Conservation (phyloP, 2,888 invertebrate genomes). For the Nemoura dubitans region DNA sequence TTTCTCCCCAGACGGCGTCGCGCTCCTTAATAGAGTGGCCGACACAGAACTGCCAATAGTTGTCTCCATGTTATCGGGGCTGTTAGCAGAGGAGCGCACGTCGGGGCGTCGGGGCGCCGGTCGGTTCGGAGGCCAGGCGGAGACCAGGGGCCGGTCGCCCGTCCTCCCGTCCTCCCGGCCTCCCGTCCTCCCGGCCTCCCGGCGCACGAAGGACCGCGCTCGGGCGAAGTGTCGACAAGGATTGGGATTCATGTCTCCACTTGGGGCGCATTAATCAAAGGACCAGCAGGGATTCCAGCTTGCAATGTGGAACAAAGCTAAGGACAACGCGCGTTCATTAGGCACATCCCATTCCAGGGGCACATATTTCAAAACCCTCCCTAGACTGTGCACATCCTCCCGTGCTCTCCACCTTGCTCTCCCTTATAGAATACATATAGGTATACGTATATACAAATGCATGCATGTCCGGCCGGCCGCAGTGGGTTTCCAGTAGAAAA, state of each 20-base stretch:
- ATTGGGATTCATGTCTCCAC: constrained; percentile 48
- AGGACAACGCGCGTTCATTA: constrained; percentile 53
- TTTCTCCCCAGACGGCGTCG: constrained; percentile 15
- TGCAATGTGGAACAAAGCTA: constrained; percentile 58
- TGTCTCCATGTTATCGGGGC: constrained; percentile 1
- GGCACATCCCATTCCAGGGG: constrained; percentile 49
- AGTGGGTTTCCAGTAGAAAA: not conserved
- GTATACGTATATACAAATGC: constrained; percentile 4
- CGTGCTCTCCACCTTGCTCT: not conserved
- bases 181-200: too few relatives aligned
- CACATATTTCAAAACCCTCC: constrained; percentile 40
- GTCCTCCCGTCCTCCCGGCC: too few relatives aligned
- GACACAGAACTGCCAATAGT: constrained; percentile 22
- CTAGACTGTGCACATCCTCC: constrained; percentile 31
- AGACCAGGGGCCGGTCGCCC: not conserved
- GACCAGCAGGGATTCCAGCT: constrained; percentile 58
- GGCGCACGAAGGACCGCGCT: not conserved
- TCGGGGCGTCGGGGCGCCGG: too few relatives aligned
- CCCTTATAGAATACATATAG: not conserved
- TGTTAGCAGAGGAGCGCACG: not conserved
- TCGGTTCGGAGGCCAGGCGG: too few relatives aligned
- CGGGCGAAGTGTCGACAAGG: constrained; percentile 48
- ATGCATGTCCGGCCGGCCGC: not conserved
- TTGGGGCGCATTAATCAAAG: constrained; percentile 47
- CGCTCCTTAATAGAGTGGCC: constrained; percentile 32